Conservation (phyloP, 1,140 invertebrate genomes). For the Hormaphis cornu region DNA sequence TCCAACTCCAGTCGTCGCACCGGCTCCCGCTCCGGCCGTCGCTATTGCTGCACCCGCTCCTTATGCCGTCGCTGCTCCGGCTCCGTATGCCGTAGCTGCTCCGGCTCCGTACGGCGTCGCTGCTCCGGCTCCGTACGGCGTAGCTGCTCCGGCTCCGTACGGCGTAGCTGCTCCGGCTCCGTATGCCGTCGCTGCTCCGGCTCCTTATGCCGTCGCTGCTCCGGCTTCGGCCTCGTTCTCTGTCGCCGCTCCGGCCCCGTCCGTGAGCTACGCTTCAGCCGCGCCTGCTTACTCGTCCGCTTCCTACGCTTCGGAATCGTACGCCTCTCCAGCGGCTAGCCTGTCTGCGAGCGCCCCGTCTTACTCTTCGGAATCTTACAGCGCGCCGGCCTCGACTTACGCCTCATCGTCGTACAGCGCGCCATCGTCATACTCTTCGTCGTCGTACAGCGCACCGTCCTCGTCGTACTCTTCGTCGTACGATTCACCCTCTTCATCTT, state of each 20-base stretch:
- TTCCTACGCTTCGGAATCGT: neutral
- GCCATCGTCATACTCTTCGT: neutral
- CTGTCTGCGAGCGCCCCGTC: neutral
- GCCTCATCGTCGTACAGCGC: neutral
- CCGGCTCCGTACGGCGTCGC: neutral
- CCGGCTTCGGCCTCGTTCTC: neutral
- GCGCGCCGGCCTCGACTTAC: neutral
- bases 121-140: neutral
- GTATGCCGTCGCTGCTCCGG: neutral
- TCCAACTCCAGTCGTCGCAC: neutral
- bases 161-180: neutral
- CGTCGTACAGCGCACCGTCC: neutral
- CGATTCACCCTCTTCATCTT: neutral
- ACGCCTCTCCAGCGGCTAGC: neutral
- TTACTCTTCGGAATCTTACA: neutral
- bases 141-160: neutral
- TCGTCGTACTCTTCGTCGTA: conserved; percentile 3
- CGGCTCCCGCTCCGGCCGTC: neutral
- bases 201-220: neutral
- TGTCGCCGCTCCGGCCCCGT: neutral
- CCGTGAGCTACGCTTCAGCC: neutral
- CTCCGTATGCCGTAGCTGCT: neutral
- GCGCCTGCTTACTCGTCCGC: neutral
- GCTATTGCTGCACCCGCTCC: neutral
- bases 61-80: neutral